Base-by-base conservation (phyloP, 2,797 vertebrate genomes). In the Alca torda region DNA sequence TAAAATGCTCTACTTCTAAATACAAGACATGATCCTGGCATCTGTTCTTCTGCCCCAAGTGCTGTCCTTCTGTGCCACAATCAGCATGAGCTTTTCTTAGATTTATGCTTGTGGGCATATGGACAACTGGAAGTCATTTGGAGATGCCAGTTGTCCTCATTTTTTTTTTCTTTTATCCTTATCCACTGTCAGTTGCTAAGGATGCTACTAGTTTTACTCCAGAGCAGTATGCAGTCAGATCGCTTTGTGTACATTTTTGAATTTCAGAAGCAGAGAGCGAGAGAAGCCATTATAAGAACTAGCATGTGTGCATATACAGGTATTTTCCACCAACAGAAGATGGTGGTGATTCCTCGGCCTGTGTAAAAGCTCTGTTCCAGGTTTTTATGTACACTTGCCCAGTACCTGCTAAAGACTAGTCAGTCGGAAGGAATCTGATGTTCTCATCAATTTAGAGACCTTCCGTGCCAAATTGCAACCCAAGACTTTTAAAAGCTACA, bases 31-130 rank as follows among this genome's bases (percentile, higher is more conserved):
- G 95, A 82, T 91, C 80, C 73, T 96, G 94, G 87, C 96, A 96
- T 98, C 96, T 97, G 95, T 95, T 87, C 93, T 95, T 82, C 83
- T 96, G 93, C 95, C 96, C 84, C 84, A 89, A 96, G 96, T 96
- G 82, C 60, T 96, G 63, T 96, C 96, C 91, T 95, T 93, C 84
- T 95, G 94, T 95, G 85, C 91, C 80, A 73, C 91, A 97, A 82
- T 97, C 94, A 97, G 95, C 70, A 88, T 59, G 93, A 96, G 89
- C 82, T 97, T 98, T 95, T 93, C 96, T 95, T 97, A 96, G 92
- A 91, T 94, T 94, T 95, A 37, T 95, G 97, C 93, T 93, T 90
- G 56, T 82, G 95, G 95, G 93, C 96, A 92, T 90, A 69, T 78
- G 95, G 96, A 85, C 94, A 97, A 97, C 91, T 97, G 89, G 91